Conservation (phyloP, 2,113 vertebrate species). For the Anseranas semipalmata region DNA sequence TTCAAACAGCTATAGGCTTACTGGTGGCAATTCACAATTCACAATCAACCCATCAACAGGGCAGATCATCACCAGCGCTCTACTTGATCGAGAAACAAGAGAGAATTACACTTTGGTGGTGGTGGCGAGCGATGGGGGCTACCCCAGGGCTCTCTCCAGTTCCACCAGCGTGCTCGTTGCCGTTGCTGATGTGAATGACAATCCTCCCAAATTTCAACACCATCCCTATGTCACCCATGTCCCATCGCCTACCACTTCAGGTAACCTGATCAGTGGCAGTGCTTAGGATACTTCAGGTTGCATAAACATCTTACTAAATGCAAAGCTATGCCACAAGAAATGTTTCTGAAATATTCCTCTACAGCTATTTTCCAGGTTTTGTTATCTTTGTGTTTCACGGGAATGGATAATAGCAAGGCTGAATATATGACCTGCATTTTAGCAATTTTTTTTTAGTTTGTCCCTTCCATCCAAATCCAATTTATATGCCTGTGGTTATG, state of each 20-base stretch:
- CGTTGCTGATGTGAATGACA: slow-evolving; percentile 92
- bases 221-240: slow-evolving; percentile 97
- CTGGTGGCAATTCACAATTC: slow-evolving; percentile 91
- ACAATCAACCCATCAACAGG: slow-evolving; percentile 97
- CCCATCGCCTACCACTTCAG: slow-evolving; percentile 86
- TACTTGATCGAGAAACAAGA: slow-evolving; percentile 87
- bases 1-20: slow-evolving; percentile 87
- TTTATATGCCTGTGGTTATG: not conserved
- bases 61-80: slow-evolving; percentile 93
- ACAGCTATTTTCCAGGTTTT: not conserved
- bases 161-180: slow-evolving; percentile 89
- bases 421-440: not conserved
- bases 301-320: not conserved
- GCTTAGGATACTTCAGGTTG: not conserved
- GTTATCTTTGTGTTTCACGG: not conserved
- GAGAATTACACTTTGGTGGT: slow-evolving; percentile 91
- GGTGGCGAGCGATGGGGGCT: slow-evolving; percentile 88
- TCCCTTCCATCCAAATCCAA: not conserved
- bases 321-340: not conserved
- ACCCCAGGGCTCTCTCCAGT: slow-evolving; percentile 86
- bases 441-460: not conserved
- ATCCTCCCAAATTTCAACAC: slow-evolving; percentile 94
- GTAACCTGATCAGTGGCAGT: slow-evolving; percentile 59
- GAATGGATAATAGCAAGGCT: not conserved
- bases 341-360: not conserved